Evolutionary conservation across 1,140 invertebrate species (phyloP).

Genomic region (Zaprionus gabonicus): DNA sequence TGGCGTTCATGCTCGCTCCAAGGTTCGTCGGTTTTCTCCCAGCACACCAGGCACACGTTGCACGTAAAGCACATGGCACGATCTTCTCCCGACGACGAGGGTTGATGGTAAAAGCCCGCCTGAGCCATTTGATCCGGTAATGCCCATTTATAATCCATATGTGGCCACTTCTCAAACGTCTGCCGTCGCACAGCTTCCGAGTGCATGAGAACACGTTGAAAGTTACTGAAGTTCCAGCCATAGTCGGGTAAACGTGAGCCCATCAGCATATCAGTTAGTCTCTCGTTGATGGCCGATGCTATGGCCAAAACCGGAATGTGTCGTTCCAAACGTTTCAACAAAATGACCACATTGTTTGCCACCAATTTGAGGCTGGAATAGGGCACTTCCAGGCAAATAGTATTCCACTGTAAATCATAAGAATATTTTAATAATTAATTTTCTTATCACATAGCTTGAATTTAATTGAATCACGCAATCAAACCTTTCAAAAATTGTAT

Average conservation of each 20-base stretch:
- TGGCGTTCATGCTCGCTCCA: slow-evolving; percentile 98
- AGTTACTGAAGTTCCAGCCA: slow-evolving; percentile 72
- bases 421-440: background rate
- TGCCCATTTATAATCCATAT: slow-evolving; percentile 99
- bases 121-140: slow-evolving; percentile 97
- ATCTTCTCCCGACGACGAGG: slow-evolving; percentile 94
- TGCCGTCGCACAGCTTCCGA: slow-evolving; percentile 94
- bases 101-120: slow-evolving; percentile 97
- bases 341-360: slow-evolving; percentile 90
- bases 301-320: slow-evolving; percentile 94
- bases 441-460: too few species aligned
- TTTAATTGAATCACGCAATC: background rate
- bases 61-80: slow-evolving; percentile 98
- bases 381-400: slow-evolving; percentile 92
- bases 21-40: slow-evolving; percentile 98
- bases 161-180: slow-evolving; percentile 97
- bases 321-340: slow-evolving; percentile 92
- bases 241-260: slow-evolving; percentile 84
- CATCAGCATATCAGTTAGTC: slow-evolving; percentile 90
- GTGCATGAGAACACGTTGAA: slow-evolving; percentile 91
- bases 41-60: slow-evolving; percentile 95
- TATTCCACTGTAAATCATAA: slow-evolving; percentile 91
- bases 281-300: slow-evolving; percentile 94
- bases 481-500: too few species aligned
- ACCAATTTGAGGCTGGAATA: slow-evolving; percentile 91